Percentiles rank a stretch among this genome's conserved stretches.
Evolutionary conservation across 2,888 invertebrate species (phyloP).

Genomic region (Drosophila ezoana): DNA sequence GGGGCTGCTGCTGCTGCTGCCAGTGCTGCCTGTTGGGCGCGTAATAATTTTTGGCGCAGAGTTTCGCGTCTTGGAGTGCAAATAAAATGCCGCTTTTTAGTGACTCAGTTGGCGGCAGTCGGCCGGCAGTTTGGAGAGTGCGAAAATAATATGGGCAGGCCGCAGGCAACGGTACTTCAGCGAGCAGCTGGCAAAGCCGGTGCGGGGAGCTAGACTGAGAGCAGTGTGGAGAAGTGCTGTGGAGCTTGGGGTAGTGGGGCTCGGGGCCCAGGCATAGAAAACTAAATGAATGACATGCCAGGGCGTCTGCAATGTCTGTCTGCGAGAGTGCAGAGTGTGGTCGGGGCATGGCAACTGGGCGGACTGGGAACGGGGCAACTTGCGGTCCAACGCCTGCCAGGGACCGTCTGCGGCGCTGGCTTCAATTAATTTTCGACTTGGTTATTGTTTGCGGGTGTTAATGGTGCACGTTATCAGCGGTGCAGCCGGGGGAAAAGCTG

Average conservation of each 20-base stretch:
- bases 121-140: conserved; percentile 46
- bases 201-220: conserved; percentile 5
- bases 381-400: conserved; percentile 56
- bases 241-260: conserved; percentile 1
- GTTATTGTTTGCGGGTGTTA: conserved; percentile 71
- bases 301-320: conserved; percentile 63
- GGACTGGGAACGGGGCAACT: conserved; percentile 29
- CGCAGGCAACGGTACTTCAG: conserved; percentile 48
- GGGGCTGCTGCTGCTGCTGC: conserved; percentile 19
- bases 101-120: conserved; percentile 68
- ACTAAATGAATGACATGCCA: conserved; percentile 68
- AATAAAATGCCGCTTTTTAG: conserved; percentile 76
- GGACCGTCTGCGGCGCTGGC: conserved; percentile 72
- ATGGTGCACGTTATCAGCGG: conserved; percentile 53
- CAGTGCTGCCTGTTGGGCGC: conserved; percentile 39
- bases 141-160: conserved; percentile 65
- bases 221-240: not conserved
- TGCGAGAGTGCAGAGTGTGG: conserved; percentile 15
- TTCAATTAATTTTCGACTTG: conserved; percentile 80
- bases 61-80: conserved; percentile 70
- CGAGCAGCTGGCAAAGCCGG: not conserved
- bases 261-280: conserved; percentile 49
- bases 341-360: not conserved
- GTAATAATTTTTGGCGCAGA: conserved; percentile 71
- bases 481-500: not conserved